A percentile compares a stretch with the other conserved stretches of the same genome.
Conservation (phyloP, 2,797 vertebrate genomes). For the Coluber constrictor region DNA sequence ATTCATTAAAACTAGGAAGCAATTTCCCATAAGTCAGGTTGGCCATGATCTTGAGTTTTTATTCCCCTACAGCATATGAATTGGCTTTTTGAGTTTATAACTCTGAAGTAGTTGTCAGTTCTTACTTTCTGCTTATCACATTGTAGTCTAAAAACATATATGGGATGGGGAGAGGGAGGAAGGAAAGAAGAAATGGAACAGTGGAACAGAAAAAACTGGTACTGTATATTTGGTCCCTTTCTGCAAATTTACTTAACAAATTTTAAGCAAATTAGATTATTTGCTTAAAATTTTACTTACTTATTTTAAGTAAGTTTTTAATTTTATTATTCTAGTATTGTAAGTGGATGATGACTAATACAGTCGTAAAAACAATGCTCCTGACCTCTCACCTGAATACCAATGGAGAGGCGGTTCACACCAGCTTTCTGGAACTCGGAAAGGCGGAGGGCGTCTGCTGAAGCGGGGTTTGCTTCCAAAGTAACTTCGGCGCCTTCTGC, state of each 20-base stretch:
- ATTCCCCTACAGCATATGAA: not conserved
- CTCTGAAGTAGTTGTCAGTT: not conserved
- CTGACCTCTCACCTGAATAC: slow-evolving; percentile 80
- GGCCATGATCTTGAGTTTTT: not conserved
- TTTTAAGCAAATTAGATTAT: too few relatives aligned
- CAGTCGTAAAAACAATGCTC: not conserved
- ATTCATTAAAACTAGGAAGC: not conserved
- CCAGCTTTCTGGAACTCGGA: slow-evolving; percentile 75
- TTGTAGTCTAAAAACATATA: not conserved
- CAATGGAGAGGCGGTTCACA: slow-evolving; percentile 88
- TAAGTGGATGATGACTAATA: not conserved
- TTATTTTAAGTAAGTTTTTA: not conserved
- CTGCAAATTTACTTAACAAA: not conserved
- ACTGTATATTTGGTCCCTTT: not conserved
- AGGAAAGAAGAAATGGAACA: not conserved
- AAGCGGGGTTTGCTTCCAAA: slow-evolving; percentile 88
- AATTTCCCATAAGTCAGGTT: not conserved
- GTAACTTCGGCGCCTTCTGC: slow-evolving; percentile 78
- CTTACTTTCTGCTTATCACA: not conserved
- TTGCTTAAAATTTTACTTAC: too few relatives aligned
- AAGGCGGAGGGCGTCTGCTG: slow-evolving; percentile 65
- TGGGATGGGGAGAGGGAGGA: not conserved
- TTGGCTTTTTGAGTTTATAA: not conserved
- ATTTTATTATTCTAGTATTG: not conserved
- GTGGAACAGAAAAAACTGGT: not conserved